Evolutionary conservation across 1,140 invertebrate genomes (phyloP), one percentile per base, ranked within the genome.

Genomic region (Scaptomyza hsui): DNA sequence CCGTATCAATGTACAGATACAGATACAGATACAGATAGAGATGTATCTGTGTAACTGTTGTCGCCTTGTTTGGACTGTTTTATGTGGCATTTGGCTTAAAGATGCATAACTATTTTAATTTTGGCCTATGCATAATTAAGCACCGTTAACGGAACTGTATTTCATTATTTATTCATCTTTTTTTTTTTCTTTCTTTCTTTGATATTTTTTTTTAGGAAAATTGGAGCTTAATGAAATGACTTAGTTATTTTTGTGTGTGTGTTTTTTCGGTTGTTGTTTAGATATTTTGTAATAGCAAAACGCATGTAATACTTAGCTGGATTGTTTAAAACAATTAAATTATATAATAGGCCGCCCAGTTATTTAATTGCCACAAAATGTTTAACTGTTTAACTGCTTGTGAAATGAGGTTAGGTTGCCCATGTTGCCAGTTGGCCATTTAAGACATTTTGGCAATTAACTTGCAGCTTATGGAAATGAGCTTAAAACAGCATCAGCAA

Each of bases 331-430:
- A 80, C 68, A 85, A 85, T 85, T 85, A 85, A 7, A 83, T 81
- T 85, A 85, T 85, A 85, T 81, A 86, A 85, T 80, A 71, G 82
- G 45, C 78, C 82, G 78, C 81, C 81, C 81, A 77, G 76, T 70
- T 86, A 86, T 86, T 86, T 85, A 85, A 85, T 85, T 85, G 78
- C 81, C 77, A 63, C 21, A 81, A 81, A 81, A 82, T 82, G 69
- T 78, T 80, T 57, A 80, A 73, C 78, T 86, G 73, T 77, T n/a
- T n/a, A 86, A 67, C 73, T 86, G 69, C 81, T 85, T 85, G 81
- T 85, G 81, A 85, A 85, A 85, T 85, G 73, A 29, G 26, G 26
- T 29, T n/a, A 76, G 80, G 81, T 86, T 86, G 78, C 49, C 59
- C 42, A 24, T 24, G 71, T 39, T 60, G 29, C 53, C 47, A 26